These are phyloP conservation scores for Artibeus jamaicensis DNA, from an alignment of 2,797 vertebrate species.

Conservation along the genomic window DNA sequence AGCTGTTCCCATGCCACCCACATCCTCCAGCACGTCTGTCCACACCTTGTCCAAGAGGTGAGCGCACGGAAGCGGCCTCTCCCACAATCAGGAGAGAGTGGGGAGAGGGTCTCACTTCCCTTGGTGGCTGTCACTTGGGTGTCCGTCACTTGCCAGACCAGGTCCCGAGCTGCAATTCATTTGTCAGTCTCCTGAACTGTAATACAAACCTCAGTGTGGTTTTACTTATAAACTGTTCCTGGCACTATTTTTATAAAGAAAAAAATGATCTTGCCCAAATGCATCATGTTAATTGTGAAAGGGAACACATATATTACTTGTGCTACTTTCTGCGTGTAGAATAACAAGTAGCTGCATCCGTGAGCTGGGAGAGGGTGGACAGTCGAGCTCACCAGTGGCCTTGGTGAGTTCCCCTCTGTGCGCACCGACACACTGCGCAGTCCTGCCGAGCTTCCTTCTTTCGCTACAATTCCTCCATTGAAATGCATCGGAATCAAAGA, in stretches of 20 bases:
- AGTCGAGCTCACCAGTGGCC: accelerated
- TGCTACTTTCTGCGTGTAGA: slow-evolving; percentile 31
- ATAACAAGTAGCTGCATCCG: not conserved
- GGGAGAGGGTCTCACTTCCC: not conserved
- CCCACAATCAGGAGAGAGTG: not conserved
- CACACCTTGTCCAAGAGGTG: not conserved
- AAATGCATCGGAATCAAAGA: not conserved
- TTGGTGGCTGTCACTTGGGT: accelerated
- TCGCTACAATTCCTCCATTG: not conserved
- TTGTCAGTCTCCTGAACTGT: not conserved
- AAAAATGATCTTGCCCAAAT: not conserved
- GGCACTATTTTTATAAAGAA: not conserved
- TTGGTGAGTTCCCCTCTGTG: not conserved
- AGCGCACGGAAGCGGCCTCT: accelerated
- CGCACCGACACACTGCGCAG: too few species aligned
- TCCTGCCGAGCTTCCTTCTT: not conserved
- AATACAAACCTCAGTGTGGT: not conserved
- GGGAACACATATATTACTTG: not conserved
- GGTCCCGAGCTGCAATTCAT: not conserved
- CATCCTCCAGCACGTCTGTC: not conserved
- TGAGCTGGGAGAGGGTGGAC: accelerated
- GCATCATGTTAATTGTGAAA: not conserved
- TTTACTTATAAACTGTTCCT: not conserved
- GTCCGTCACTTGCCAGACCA: not conserved
- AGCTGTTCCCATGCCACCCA: not conserved